phyloP scores from a whole-genome alignment of 2,113 vertebrate species.

The Genyomyrus donnyi region DNA sequence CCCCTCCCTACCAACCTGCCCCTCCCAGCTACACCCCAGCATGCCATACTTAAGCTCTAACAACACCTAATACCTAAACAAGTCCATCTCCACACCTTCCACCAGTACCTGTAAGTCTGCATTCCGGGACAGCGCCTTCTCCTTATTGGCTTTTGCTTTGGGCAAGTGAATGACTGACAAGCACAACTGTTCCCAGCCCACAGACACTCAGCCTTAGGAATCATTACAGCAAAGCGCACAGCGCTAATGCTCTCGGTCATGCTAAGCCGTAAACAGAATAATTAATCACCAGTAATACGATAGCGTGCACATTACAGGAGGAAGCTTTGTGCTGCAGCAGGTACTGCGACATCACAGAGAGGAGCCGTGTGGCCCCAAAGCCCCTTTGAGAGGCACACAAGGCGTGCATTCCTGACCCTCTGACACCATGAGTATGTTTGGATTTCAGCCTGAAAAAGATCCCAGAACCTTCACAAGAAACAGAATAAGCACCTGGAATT shows the following conservation, averaged over 20 bases:
- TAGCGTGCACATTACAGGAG: not conserved
- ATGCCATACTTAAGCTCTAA: conserved; percentile 21
- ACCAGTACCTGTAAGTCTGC: conserved; percentile 47
- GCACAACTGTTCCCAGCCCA: not conserved
- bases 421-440: not conserved
- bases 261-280: not conserved
- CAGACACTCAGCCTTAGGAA: not conserved
- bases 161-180: conserved; percentile 20
- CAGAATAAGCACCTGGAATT: not conserved
- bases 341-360: not conserved
- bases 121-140: conserved; percentile 42
- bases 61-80: conserved; percentile 35
- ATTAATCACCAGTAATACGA: not conserved
- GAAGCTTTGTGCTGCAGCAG: not conserved
- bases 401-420: not conserved
- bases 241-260: not conserved
- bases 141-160: not conserved
- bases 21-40: conserved; percentile 37
- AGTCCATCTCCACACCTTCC: conserved; percentile 18
- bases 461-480: not conserved
- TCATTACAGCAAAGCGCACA: not conserved
- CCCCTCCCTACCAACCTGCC: conserved; percentile 40
- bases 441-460: not conserved
- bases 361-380: not conserved
- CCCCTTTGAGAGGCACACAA: not conserved